Conservation (phyloP, 2,797 vertebrate genomes). For the Urocyon cinereoargenteus region DNA sequence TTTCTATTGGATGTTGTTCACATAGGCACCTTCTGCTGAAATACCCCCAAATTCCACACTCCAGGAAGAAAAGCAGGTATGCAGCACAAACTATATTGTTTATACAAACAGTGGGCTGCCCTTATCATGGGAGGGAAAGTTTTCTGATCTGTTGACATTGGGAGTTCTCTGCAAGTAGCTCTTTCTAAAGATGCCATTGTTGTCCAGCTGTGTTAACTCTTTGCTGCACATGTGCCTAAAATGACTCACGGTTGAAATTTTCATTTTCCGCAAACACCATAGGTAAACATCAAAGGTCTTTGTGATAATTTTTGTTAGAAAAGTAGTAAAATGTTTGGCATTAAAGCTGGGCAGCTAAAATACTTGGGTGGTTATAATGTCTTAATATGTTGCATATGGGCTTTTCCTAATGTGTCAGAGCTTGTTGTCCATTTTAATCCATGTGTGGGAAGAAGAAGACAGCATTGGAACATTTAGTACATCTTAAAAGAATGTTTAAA, state of each 20-base stretch:
- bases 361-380: conserved; percentile 28
- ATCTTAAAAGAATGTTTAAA: conserved; percentile 61
- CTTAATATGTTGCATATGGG: conserved; percentile 9
- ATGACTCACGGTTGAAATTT: conserved; percentile 24
- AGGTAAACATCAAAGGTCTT: background rate
- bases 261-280: background rate
- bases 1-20: background rate
- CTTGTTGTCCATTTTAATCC: conserved; percentile 69
- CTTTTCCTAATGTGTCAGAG: conserved; percentile 42
- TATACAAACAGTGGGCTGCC: background rate
- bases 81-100: background rate
- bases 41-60: background rate
- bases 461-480: conserved; percentile 43
- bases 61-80: background rate
- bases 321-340: conserved; percentile 33
- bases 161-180: background rate
- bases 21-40: background rate
- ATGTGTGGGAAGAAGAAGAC: conserved; percentile 69
- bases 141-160: conserved; percentile 33
- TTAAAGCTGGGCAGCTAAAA: conserved; percentile 28
- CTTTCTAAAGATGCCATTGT: conserved; percentile 36
- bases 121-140: conserved; percentile 4
- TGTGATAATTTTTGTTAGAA: conserved; percentile 30
- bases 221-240: background rate
- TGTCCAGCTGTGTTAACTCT: background rate